Conservation (phyloP, 2,113 vertebrate species). For the Coptodon bakossiorum region DNA sequence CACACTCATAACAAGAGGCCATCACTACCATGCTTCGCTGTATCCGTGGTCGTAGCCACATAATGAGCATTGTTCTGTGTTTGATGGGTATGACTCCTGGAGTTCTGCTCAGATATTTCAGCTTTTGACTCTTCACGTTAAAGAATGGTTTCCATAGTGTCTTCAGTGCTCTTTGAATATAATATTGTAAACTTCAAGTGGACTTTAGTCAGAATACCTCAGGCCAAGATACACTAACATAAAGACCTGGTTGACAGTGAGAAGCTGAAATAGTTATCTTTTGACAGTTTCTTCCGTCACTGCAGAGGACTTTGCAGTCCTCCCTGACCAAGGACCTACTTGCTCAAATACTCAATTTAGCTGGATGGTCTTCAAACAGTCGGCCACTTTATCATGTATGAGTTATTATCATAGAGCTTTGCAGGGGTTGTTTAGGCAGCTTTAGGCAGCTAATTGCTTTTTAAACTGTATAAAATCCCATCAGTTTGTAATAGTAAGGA, state of each 20-base stretch:
- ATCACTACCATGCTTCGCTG: neutral
- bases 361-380: neutral
- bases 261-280: neutral
- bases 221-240: accelerated
- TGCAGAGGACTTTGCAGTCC: neutral
- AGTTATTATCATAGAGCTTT: neutral
- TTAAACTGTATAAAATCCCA: neutral
- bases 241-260: neutral
- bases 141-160: neutral
- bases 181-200: neutral
- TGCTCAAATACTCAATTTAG: neutral
- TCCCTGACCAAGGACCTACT: neutral
- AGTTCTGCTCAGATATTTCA: neutral
- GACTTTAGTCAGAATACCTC: neutral
- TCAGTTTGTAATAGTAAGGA: neutral
- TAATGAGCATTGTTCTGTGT: neutral
- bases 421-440: neutral
- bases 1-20: neutral
- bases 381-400: neutral
- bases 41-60: neutral
- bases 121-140: neutral
- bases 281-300: neutral
- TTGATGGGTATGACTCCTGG: neutral
- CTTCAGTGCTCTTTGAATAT: neutral
- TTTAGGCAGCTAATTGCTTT: neutral